Conservation (phyloP, 2,888 invertebrate genomes). For the Megalurothrips usitatus region DNA sequence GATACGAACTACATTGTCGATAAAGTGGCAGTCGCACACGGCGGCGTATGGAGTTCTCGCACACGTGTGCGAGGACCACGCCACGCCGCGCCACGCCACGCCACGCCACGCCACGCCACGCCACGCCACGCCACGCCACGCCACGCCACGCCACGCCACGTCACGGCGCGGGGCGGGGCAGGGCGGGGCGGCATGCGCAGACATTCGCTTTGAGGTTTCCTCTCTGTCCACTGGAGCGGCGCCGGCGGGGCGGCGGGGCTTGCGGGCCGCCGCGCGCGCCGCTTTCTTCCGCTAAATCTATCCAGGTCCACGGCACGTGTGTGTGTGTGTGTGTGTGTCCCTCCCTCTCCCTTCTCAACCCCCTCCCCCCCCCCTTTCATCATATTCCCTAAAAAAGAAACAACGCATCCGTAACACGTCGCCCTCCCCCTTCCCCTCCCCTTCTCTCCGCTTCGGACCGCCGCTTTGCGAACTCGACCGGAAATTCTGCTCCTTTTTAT, state of each 20-base stretch:
- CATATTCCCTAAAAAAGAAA: no score
- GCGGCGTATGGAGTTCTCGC: no score
- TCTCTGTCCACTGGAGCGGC: slow-evolving; percentile 8
- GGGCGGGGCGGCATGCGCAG: slow-evolving; percentile 20
- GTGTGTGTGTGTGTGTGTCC: neutral
- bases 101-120: neutral
- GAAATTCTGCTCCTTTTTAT: no score
- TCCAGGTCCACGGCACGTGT: neutral
- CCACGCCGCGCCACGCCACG: neutral
- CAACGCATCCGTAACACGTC: no score
- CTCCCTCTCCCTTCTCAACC: no score
- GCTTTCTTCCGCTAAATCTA: slow-evolving; percentile 5
- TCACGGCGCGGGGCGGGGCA: slow-evolving; percentile 17
- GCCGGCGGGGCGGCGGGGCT: neutral
- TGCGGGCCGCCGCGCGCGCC: neutral
- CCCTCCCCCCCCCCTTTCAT: no score
- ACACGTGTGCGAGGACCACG: neutral
- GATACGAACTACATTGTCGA: no score
- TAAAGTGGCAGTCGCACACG: no score
- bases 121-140: neutral
- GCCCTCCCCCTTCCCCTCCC: no score
- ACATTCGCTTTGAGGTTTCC: neutral
- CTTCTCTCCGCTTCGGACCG: no score
- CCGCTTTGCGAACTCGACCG: no score
- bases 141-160: neutral